Conservation (phyloP, 2,888 invertebrate species). For the Lacanobia oleracea region DNA sequence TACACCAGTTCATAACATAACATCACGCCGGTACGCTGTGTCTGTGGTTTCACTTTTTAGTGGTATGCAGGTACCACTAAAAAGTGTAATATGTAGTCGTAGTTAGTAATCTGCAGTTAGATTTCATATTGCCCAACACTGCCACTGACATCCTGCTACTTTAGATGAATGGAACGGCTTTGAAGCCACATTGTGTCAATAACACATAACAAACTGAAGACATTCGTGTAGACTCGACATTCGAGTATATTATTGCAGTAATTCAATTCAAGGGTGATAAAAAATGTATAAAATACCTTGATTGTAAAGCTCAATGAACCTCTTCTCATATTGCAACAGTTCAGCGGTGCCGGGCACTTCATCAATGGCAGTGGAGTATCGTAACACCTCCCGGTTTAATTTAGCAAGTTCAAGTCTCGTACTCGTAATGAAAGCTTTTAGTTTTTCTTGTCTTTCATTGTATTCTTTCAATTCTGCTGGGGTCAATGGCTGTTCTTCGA, state of each 20-base stretch:
- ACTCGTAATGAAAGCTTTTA: slow-evolving; percentile 80
- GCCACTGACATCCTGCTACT: too few species aligned
- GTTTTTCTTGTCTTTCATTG: slow-evolving; percentile 81
- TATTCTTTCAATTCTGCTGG: slow-evolving; percentile 83
- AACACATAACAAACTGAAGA: not conserved
- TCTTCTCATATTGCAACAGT: slow-evolving; percentile 97
- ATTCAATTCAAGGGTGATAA: not conserved
- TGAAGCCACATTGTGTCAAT: not conserved
- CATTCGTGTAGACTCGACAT: not conserved
- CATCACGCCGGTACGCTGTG: too few species aligned
- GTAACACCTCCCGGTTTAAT: slow-evolving; percentile 94
- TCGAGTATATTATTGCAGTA: not conserved
- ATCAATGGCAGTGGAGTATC: slow-evolving; percentile 96
- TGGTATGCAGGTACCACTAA: too few species aligned
- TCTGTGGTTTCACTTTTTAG: too few species aligned
- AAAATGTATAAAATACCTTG: slow-evolving; percentile 91
- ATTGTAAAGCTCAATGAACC: slow-evolving; percentile 99
- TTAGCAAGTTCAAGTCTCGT: slow-evolving; percentile 93
- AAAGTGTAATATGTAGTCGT: too few species aligned
- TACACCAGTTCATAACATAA: too few species aligned
- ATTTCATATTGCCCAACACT: too few species aligned
- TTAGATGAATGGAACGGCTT: not conserved
- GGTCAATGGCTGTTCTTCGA: slow-evolving; percentile 83
- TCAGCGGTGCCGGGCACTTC: slow-evolving; percentile 98
- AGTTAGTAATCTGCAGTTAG: too few species aligned